Evolutionary conservation across 2,797 vertebrate species (phyloP).

Genomic region (Centropyge bicolor): DNA sequence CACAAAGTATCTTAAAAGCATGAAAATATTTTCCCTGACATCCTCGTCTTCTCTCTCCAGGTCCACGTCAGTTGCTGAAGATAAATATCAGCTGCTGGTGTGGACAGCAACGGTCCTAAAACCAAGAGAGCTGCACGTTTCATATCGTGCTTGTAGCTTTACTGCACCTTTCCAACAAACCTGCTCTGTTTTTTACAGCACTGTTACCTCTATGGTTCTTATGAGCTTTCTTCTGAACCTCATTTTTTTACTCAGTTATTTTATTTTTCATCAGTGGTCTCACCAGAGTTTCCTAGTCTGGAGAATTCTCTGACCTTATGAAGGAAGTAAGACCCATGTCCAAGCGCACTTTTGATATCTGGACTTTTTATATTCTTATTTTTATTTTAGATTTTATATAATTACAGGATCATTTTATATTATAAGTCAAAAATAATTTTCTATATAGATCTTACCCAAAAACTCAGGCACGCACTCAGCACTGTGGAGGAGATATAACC

Average conservation of each 20-base stretch:
- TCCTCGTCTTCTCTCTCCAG: constrained; percentile 4
- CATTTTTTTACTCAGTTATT: constrained; percentile 3
- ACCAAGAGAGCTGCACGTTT: constrained; percentile 1
- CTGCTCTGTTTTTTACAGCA: background rate
- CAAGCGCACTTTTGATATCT: too few relatives aligned
- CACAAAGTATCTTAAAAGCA: constrained; percentile 30
- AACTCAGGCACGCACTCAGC: too few relatives aligned
- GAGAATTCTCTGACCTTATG: constrained; percentile 34
- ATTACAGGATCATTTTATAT: too few relatives aligned
- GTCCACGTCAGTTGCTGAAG: constrained; percentile 25
- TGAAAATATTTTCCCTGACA: constrained; percentile 40
- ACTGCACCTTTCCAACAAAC: background rate
- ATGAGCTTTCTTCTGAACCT: background rate
- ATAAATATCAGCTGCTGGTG: constrained; percentile 23
- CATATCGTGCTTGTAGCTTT: constrained; percentile 11
- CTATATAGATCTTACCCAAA: too few relatives aligned
- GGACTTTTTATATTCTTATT: too few relatives aligned
- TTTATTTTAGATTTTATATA: too few relatives aligned
- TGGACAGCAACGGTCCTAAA: background rate
- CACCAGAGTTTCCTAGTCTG: constrained; percentile 1
- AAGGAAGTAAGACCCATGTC: constrained; percentile 7
- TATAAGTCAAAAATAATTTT: too few relatives aligned
- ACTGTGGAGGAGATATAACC: too few relatives aligned
- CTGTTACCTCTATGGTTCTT: background rate
- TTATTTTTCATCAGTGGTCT: constrained; percentile 7